These are phyloP conservation scores for Pogonocichla stellata DNA, from an alignment of 2,113 vertebrate genomes.

Conservation along the genomic window DNA sequence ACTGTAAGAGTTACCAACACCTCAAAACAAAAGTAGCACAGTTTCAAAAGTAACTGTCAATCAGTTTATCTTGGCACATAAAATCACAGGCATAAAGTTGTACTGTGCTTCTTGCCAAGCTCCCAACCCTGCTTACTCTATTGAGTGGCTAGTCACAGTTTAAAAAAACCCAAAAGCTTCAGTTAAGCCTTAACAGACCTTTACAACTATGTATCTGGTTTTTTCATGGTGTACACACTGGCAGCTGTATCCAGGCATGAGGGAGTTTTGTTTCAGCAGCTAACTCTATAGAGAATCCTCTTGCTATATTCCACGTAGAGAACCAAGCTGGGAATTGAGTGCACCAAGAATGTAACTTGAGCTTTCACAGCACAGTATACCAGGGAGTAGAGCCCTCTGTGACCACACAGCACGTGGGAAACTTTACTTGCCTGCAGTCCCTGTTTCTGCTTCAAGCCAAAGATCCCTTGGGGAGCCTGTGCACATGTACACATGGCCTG, in stretches of 20 bases:
- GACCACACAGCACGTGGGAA: neutral
- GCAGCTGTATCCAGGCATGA: neutral
- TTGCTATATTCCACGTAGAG: accelerated
- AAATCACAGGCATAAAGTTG: neutral
- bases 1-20: neutral
- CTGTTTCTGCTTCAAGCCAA: neutral
- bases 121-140: neutral
- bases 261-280: neutral
- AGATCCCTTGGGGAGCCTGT: neutral
- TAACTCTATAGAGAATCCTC: neutral
- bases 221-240: neutral
- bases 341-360: neutral
- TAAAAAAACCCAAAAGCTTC: neutral
- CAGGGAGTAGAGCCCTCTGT: neutral
- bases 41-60: too few relatives aligned
- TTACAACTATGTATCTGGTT: neutral
- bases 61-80: neutral
- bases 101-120: neutral
- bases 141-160: neutral
- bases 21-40: neutral
- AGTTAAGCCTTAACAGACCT: neutral
- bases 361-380: neutral
- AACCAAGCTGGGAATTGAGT: neutral
- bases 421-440: neutral
- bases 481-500: neutral